Conservation (phyloP, 1,140 invertebrate genomes). For the Drosophila pallidifrons region DNA sequence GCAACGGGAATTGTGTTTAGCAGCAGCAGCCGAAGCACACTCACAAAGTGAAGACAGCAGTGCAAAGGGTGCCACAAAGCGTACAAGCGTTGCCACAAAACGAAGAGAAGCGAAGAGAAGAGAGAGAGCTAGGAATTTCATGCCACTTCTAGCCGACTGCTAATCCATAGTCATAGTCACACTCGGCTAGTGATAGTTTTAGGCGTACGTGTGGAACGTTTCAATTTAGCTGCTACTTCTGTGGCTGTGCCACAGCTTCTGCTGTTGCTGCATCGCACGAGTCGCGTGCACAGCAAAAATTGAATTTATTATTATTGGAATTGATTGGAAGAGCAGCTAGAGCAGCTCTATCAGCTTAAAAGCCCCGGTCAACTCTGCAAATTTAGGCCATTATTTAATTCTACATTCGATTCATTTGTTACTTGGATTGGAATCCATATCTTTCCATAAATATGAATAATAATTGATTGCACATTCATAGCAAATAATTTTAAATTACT, state of each 20-base stretch:
- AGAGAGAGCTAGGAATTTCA: conserved; percentile 26
- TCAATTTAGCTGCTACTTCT: conserved; percentile 61
- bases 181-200: conserved; percentile 81
- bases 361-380: not conserved
- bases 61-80: conserved; percentile 3
- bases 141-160: conserved; percentile 64
- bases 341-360: conserved; percentile 12
- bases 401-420: not conserved
- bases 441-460: too few species aligned
- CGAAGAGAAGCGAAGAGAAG: conserved; percentile 8
- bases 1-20: conserved; percentile 81
- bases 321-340: conserved; percentile 68
- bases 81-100: too few species aligned
- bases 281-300: conserved; percentile 79
- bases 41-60: conserved; percentile 44
- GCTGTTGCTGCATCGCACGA: conserved; percentile 25
- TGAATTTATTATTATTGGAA: conserved; percentile 81
- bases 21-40: conserved; percentile 36
- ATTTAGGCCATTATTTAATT: conserved; percentile 10
- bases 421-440: not conserved
- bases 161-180: conserved; percentile 79
- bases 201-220: conserved; percentile 82
- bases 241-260: not conserved
- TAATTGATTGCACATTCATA: too few species aligned
- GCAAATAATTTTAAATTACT: too few species aligned